Base-by-base conservation (phyloP, 2,797 vertebrate species). In the Melanotaenia maccullochi region DNA sequence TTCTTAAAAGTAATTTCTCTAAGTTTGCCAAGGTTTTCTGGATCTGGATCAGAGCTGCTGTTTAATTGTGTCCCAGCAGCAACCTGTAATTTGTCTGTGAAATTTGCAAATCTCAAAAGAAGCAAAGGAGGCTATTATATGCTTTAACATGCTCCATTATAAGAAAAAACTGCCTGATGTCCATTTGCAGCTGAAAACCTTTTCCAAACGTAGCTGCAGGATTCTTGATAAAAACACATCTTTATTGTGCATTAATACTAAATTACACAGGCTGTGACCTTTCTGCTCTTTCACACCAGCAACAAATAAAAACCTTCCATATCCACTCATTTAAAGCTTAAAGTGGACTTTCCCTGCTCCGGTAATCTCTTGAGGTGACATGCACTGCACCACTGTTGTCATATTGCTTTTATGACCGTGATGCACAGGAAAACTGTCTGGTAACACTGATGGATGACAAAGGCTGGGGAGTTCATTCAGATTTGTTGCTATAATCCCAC, bases 401-500 rank as follows among this genome's bases (percentile, higher is more conserved):
- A 71, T 63, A 76, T 64, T 1, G 68, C 40, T 78, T 75, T 84
- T 70, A 82, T 32, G 52, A 64, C 51, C 56, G 12, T 51, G 63
- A 84, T 58, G 69, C 67, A 60, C 55, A 1, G 30, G 52, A 44
- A 18, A 8, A 6, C 30, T 60, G 77, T 74, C 66, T 14, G 65
- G 67, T 69, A 69, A 68, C 22, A 12, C 57, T 3, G 79, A 85
- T 44, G 60, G 71, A 87, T 71, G 58, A 72, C 68, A 72, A 72
- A 64, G 67, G 24, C 76, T 61, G 64, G 54, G 9, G 69, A 82
- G 74, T 70, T 75, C 54, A 65, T 76, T 59, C 35, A 65, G 51
- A 78, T 78, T 73, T 77, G 77, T 75, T 65, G 79, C 79, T 78
- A 79, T 71, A 74, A 82, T 82, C 77, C 70, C 74, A 61, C 38